Conservation (phyloP, 2,888 invertebrate genomes). For the Nysson spinosus region DNA sequence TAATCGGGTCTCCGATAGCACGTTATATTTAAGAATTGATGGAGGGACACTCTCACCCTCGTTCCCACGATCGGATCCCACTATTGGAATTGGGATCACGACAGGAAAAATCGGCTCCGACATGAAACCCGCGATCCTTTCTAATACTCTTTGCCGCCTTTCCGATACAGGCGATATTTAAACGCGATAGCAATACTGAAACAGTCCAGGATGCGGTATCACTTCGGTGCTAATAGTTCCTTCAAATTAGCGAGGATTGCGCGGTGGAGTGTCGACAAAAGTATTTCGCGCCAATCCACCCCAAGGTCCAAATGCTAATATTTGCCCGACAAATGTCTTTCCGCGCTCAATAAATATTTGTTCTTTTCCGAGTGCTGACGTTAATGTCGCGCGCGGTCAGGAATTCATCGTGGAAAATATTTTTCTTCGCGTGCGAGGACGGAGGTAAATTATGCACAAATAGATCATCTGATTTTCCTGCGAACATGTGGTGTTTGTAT, state of each 20-base stretch:
- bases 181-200: background rate
- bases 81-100: background rate
- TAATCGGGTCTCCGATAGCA: too few relatives aligned
- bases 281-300: background rate
- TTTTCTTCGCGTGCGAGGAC: background rate
- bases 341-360: constrained; percentile 1
- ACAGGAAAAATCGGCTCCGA: background rate
- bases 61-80: constrained; percentile 14
- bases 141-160: too few relatives aligned
- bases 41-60: background rate
- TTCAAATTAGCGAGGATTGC: background rate
- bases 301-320: background rate
- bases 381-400: background rate
- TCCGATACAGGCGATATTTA: too few relatives aligned
- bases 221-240: background rate
- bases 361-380: background rate
- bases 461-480: too few relatives aligned
- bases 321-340: constrained; percentile 1
- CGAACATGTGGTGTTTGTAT: too few relatives aligned
- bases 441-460: too few relatives aligned
- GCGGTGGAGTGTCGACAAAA: background rate
- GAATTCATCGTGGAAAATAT: background rate
- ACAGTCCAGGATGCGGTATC: too few relatives aligned
- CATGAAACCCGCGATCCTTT: too few relatives aligned
- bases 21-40: background rate